Percentiles rank a stretch among this genome's conserved stretches.
These are phyloP conservation scores for Piaya cayana DNA, from an alignment of 2,113 vertebrate species.

Conservation along the genomic window DNA sequence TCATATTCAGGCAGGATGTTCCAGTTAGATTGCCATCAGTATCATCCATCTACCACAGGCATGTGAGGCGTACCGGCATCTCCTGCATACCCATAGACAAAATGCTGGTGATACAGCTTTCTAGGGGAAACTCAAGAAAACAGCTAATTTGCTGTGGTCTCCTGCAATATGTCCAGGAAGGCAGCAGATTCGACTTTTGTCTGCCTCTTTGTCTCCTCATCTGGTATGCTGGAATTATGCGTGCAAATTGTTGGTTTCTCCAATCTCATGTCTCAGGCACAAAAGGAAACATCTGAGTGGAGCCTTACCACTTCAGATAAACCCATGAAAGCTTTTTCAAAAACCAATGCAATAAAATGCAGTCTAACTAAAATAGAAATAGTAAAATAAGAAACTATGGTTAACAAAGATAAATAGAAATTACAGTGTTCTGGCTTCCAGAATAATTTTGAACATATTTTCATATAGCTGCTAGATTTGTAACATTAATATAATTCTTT, in stretches of 20 bases:
- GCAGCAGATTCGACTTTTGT: slow-evolving; percentile 22
- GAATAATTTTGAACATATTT: slow-evolving; percentile 36
- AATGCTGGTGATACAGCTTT: slow-evolving; percentile 16
- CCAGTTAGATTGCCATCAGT: slow-evolving; percentile 71
- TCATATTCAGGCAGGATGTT: slow-evolving; percentile 88
- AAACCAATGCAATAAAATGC: slow-evolving; percentile 18
- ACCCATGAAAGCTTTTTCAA: slow-evolving; percentile 25
- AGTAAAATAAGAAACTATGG: not conserved
- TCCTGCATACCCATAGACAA: slow-evolving; percentile 1
- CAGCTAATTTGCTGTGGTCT: not conserved
- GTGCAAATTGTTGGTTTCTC: slow-evolving; percentile 48
- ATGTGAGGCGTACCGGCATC: not conserved
- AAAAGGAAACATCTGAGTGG: slow-evolving; percentile 45
- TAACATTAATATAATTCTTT: slow-evolving; percentile 1
- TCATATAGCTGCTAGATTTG: not conserved
- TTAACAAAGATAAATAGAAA: not conserved
- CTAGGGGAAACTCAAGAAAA: not conserved
- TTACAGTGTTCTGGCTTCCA: slow-evolving; percentile 24
- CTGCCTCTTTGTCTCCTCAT: slow-evolving; percentile 23
- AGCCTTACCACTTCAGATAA: slow-evolving; percentile 3
- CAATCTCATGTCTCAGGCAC: slow-evolving; percentile 37
- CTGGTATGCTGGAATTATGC: slow-evolving; percentile 22
- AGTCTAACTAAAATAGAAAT: not conserved
- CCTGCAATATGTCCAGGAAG: not conserved
- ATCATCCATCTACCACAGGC: slow-evolving; percentile 70